Evolutionary conservation across 2,797 vertebrate genomes (phyloP), one percentile per base, ranked within the genome.

Genomic region (Megaceryle alcyon): DNA sequence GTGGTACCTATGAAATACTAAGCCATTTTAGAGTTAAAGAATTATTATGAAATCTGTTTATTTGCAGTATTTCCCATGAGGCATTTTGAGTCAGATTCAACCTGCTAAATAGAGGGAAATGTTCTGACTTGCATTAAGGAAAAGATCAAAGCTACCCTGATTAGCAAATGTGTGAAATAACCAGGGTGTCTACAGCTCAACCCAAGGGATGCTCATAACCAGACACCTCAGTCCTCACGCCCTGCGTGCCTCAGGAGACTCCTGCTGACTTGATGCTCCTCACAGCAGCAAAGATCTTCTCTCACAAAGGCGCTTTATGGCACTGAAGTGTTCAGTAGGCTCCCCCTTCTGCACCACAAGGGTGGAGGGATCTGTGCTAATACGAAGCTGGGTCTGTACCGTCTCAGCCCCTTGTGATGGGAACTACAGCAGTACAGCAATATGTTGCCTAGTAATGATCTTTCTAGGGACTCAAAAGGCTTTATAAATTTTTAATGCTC

Each of bases 401-500:
- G 0, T 57, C 86, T 94, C 77, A 60, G 70, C 2, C 11, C 51
- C 81, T 82, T 89, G 29, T 94, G 95, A 92, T 0, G 10, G 79
- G 91, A 96, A 92, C 72, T 78, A 57, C 54, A 41, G 82, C 51
- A 79, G 28, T 70, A 73, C 53, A 46, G 79, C 57, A 81, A 28
- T 71, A 77, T 11, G 82, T 92, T 94, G 90, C 93, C 82, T 92
- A 83, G 78, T 93, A 95, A 96, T 84, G 69, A 75, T 94, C 76
- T 92, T 96, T 71, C 89, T 72, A 80, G 91, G 66, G 91, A 88
- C 70, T 86, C 70, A 39, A 82, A 88, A 92, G 57, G 56, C 79
- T 93, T 94, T 66, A 83, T 94, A 68, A 71, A 96, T 94, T 92
- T 96, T 92, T 97, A 86, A 96, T 92, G 86, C 64, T 84, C 39